Evolutionary conservation across 1,140 invertebrate genomes (phyloP).

Genomic region (Himalopsyche phryganea): DNA sequence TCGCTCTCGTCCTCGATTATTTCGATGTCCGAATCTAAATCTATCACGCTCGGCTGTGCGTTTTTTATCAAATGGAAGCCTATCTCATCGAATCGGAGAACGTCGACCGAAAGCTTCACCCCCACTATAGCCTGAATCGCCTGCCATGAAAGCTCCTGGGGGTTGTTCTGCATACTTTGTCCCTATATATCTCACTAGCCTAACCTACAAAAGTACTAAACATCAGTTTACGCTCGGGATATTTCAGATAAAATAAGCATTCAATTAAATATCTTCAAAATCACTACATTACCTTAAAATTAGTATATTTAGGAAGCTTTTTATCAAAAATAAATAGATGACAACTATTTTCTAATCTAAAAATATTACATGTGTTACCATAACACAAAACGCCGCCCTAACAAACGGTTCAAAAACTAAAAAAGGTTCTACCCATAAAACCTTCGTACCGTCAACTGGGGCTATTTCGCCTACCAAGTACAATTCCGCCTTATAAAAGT

Average conservation of each 20-base stretch:
- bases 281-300: slow-evolving; percentile 32
- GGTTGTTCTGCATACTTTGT: slow-evolving; percentile 50
- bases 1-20: slow-evolving; percentile 53
- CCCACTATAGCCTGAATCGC: slow-evolving; percentile 54
- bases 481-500: too few species aligned
- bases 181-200: slow-evolving; percentile 44
- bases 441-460: too few species aligned
- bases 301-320: slow-evolving; percentile 40
- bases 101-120: slow-evolving; percentile 52
- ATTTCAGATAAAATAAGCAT: slow-evolving; percentile 1
- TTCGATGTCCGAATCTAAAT: slow-evolving; percentile 52
- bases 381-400: slow-evolving; percentile 11
- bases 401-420: neutral
- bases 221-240: slow-evolving; percentile 38
- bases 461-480: too few species aligned
- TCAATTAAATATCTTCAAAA: slow-evolving; percentile 2
- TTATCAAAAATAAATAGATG: slow-evolving; percentile 46
- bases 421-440: too few species aligned
- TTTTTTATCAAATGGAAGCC: slow-evolving; percentile 50
- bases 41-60: slow-evolving; percentile 44
- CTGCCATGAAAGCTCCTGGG: slow-evolving; percentile 56
- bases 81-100: slow-evolving; percentile 53
- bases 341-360: slow-evolving; percentile 54
- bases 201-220: slow-evolving; percentile 53
- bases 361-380: slow-evolving; percentile 46